Base-by-base conservation (phyloP, 2,888 invertebrate species). In the Rhynchonema sp. region DNA sequence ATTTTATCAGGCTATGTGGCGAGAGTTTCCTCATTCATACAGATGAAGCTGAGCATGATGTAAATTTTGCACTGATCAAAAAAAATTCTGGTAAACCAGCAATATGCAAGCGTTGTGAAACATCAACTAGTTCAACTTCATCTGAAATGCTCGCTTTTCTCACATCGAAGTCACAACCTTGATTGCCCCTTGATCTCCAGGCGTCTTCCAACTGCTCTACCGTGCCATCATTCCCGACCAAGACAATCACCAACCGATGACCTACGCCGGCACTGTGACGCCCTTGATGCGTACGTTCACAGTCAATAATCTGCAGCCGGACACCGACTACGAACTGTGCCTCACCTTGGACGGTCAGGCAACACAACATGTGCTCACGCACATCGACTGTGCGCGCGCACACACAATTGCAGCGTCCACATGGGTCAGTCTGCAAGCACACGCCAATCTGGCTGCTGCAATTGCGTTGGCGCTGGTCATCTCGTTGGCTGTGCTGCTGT, bases 281-380 rank as follows among this genome's bases (percentile, higher is more conserved):
- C 68, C 70, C n/a, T 64, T 67, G 52, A 65, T 67, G 25, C 64
- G 66, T 25, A 66, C 64, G 30, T 76, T 73, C 66, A 76, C 75
- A 54, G 70, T 77, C 26, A 70, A 68, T 46, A 70, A 73, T 55
- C 66, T 78, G 20, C 66, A 68, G 60, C 74, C 77, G 13, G 65
- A 69, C 30, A 74, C 75, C 6, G 64, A 64, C 1, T 77, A 78
- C 64, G 73, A 74, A 64, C 71, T 77, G 63, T 78, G 78, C 65
- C 69, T 77, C 28, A 72, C 74, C 23, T 70, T 75, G 46, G 71
- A 74, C 56, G 60, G 67, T 64, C 61, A 69, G 66, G 67, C 70
- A 38, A 65, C 69, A 25, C 69, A 70, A 61, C 66, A 74, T 22
- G 68, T 71, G 46, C 66, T 77, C 46, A 70, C 72, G 17, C 74